Conservation (phyloP, 2,113 vertebrate genomes). For the Passer domesticus region DNA sequence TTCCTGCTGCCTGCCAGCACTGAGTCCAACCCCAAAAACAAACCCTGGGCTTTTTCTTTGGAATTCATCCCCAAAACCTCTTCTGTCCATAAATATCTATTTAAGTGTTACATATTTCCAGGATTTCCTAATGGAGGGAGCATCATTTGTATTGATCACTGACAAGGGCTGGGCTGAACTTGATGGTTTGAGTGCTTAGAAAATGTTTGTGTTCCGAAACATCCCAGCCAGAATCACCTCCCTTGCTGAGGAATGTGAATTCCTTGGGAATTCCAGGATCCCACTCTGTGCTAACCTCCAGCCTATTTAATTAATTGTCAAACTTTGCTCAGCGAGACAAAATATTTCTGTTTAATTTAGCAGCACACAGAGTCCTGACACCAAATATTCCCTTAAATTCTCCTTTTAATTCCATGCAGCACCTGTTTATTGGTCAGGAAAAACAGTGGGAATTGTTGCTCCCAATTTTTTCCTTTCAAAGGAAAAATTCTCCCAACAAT, state of each 20-base stretch:
- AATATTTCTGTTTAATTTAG: not conserved
- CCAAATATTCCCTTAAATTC: not conserved
- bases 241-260: not conserved
- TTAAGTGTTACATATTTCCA: not conserved
- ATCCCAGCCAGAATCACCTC: not conserved
- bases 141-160: not conserved
- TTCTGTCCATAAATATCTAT: rapidly evolving
- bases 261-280: not conserved
- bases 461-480: not conserved
- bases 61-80: not conserved
- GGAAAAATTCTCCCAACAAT: not conserved
- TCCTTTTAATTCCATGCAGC: not conserved
- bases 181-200: not conserved
- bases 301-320: not conserved
- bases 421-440: not conserved
- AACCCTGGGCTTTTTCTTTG: not conserved
- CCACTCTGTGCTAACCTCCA: not conserved
- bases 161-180: not conserved
- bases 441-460: not conserved
- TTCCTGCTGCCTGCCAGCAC: not conserved
- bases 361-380: not conserved
- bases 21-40: not conserved
- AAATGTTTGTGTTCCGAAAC: not conserved
- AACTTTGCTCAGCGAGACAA: not conserved
- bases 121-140: not conserved